Evolutionary conservation across 2,797 vertebrate species (phyloP), one percentile per base, ranked within the genome.

Genomic region (Pseudomugil gertrudae): DNA sequence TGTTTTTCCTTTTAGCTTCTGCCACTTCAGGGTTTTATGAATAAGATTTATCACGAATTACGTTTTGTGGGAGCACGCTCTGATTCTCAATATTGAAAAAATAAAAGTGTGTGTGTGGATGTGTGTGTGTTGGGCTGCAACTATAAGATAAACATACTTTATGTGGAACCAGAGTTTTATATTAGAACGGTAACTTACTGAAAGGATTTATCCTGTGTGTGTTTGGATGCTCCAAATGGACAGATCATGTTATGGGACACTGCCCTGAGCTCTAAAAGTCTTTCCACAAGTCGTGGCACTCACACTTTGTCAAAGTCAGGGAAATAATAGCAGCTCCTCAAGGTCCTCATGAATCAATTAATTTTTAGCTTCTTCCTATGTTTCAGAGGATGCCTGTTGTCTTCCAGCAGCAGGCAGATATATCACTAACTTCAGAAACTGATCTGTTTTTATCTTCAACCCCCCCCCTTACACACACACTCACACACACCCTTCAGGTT

Each of bases 271-370:
- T 84, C 40, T 48, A 9, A 60, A 77, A 60, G 63, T 75, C 68
- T 69, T 63, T 48, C 62, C 77, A 55, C 60, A 8, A 61, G 60
- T 70, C 62, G 33, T 45, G 57, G 70, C 78, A 72, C 48, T 56
- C 77, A 77, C 76, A 53, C 69, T 61, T 55, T 47, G 63, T 64
- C 77, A 86, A 71, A 71, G 72, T 74, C 79, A 79, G 35, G 53
- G 58, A 21, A 61, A 78, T 72, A 59, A 72, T 62, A 73, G 69
- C 14, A 55, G 11, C 65, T 79, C 66, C 84, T 57, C 48, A 5
- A 65, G 68, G 76, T 76, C 38, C 50, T 79, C 78, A 76, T 59
- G 56, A 60, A 64, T 54, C 52, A 71, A 69, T 81, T 76, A 5
- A 79, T 76, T 76, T 54, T 13, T n/a, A 69, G 57, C 55, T 40